Conservation (phyloP, 1,140 invertebrate genomes). For the Thrips palmi region DNA sequence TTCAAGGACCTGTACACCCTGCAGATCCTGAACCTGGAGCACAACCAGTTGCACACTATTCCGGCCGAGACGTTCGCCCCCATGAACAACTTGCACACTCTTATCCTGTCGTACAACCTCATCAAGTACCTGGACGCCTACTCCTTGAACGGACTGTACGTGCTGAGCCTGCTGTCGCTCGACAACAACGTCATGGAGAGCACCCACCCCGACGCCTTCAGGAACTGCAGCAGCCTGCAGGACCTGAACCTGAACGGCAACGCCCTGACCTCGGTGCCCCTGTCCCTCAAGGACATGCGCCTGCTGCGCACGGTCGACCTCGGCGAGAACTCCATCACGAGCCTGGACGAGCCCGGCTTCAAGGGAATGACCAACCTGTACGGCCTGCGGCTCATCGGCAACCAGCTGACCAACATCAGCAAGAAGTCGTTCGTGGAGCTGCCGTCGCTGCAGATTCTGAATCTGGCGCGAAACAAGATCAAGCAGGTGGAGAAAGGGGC, state of each 20-base stretch:
- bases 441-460: slow-evolving; percentile 67
- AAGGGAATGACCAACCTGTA: slow-evolving; percentile 61
- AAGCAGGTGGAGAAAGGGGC: slow-evolving; percentile 59
- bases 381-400: slow-evolving; percentile 68
- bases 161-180: slow-evolving; percentile 53
- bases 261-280: slow-evolving; percentile 48
- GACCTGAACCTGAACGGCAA: slow-evolving; percentile 73
- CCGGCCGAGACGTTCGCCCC: slow-evolving; percentile 61
- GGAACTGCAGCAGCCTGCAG: slow-evolving; percentile 56
- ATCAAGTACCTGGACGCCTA: slow-evolving; percentile 55
- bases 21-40: slow-evolving; percentile 60
- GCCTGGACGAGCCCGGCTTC: slow-evolving; percentile 59
- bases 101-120: slow-evolving; percentile 60
- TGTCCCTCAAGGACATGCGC: slow-evolving; percentile 51
- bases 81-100: slow-evolving; percentile 65
- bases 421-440: slow-evolving; percentile 62
- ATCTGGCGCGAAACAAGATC: slow-evolving; percentile 72
- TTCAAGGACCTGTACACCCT: slow-evolving; percentile 65
- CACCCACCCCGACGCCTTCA: slow-evolving; percentile 61
- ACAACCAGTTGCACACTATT: slow-evolving; percentile 60
- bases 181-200: slow-evolving; percentile 60
- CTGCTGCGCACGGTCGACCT: slow-evolving; percentile 60
- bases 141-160: slow-evolving; percentile 58
- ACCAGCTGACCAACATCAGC: slow-evolving; percentile 70
- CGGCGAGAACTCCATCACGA: slow-evolving; percentile 58